phyloP scores from a whole-genome alignment of 1,140 invertebrate species.

The Ridgeia piscesae region DNA sequence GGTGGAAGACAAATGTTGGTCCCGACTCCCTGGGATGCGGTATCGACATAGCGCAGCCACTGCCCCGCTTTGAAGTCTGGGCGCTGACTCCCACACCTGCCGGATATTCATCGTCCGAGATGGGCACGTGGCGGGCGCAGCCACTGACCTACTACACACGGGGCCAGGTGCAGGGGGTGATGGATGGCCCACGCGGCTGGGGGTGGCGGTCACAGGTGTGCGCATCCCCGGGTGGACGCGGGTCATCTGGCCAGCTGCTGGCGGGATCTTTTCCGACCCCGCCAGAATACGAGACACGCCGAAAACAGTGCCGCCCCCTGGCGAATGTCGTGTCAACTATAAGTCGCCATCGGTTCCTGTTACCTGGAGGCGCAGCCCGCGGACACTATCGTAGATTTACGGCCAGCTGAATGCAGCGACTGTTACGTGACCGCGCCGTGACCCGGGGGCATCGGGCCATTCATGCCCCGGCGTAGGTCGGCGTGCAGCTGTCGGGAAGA shows the following conservation, averaged over 20 bases:
- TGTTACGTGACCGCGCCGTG: neutral
- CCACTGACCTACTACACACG: neutral
- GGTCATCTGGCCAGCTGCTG: neutral
- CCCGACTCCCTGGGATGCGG: neutral
- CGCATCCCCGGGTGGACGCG: neutral
- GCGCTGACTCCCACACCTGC: neutral
- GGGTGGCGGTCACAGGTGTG: neutral
- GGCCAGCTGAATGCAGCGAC: neutral
- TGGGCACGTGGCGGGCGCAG: neutral
- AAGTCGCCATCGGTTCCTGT: neutral
- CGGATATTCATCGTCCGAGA: neutral
- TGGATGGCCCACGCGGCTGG: neutral
- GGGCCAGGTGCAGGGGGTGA: neutral
- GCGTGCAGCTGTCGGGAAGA: neutral
- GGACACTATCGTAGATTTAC: neutral
- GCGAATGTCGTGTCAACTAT: neutral
- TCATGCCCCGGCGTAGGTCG: neutral
- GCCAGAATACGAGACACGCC: neutral
- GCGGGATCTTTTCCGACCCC: neutral
- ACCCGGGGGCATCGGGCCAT: neutral
- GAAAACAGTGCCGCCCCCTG: neutral
- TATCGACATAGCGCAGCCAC: neutral
- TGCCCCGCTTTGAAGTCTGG: neutral
- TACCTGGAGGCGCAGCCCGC: neutral
- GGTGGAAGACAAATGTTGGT: neutral